phyloP scores from a whole-genome alignment of 30 jellyfish, hydroid and myxozoan genomes.

The Cassiopea xamachana region DNA sequence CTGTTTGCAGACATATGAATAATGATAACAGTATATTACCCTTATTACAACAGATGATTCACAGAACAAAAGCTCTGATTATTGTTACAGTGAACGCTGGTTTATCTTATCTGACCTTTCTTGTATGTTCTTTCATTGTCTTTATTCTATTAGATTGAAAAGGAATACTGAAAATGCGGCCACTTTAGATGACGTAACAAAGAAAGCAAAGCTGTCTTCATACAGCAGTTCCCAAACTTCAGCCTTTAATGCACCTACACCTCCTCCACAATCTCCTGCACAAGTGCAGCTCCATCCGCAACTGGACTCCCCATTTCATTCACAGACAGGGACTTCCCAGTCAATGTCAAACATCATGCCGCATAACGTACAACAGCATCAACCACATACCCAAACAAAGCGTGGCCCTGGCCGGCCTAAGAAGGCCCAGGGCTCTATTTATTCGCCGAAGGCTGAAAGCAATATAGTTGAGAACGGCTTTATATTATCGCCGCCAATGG shows the following conservation, averaged over 20 bases:
- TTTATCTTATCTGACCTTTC: no score
- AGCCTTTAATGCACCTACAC: constrained; percentile 15
- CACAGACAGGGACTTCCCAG: constrained; percentile 7
- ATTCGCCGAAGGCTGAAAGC: constrained; percentile 43
- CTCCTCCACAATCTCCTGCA: constrained; percentile 58
- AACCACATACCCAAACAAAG: constrained; percentile 28
- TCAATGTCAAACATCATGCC: not conserved
- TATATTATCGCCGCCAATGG: constrained; percentile 63
- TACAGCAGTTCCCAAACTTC: constrained; percentile 2
- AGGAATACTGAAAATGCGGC: constrained; percentile 22
- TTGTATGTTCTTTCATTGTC: no score
- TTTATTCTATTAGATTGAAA: not conserved
- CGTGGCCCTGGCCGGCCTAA: constrained; percentile 88
- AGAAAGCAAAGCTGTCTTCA: constrained; percentile 34
- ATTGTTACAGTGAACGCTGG: no score
- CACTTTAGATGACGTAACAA: constrained; percentile 26
- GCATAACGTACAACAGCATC: not conserved
- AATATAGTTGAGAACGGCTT: constrained; percentile 41
- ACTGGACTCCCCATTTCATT: constrained; percentile 18
- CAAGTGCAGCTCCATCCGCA: constrained; percentile 56
- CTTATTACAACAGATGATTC: no score
- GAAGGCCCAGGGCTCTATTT: constrained; percentile 38
- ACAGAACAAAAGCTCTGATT: no score
- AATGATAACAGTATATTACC: no score
- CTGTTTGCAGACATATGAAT: no score